Evolutionary conservation across 2,888 invertebrate species (phyloP).

Genomic region (Resseliella maxima): DNA sequence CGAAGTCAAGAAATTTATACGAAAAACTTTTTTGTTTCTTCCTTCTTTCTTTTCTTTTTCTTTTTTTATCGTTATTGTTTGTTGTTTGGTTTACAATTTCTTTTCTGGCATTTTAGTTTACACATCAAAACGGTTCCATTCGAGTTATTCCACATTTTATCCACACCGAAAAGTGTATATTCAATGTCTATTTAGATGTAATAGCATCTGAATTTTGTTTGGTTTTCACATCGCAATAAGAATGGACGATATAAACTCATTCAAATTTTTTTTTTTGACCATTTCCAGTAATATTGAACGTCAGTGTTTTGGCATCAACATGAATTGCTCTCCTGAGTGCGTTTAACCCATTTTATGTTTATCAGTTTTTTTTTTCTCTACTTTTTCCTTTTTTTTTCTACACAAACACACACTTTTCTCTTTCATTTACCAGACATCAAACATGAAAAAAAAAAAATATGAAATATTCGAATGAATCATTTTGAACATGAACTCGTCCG

Average conservation of each 20-base stretch:
- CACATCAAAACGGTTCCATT: slow-evolving; percentile 9
- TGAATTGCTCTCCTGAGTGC: slow-evolving; percentile 34
- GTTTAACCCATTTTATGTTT: slow-evolving; percentile 48
- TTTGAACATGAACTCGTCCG: background rate
- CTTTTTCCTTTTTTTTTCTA: background rate
- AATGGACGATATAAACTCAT: background rate
- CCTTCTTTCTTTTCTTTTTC: background rate
- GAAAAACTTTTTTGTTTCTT: background rate
- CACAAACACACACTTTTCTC: background rate
- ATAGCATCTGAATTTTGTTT: background rate
- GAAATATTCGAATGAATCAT: slow-evolving; percentile 23
- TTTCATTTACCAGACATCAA: background rate
- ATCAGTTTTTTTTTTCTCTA: background rate
- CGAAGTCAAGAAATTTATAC: background rate
- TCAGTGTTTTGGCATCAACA: slow-evolving; percentile 11
- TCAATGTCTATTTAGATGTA: slow-evolving; percentile 23
- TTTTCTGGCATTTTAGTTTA: background rate
- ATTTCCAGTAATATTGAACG: slow-evolving; percentile 8
- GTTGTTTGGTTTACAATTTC: slow-evolving; percentile 19
- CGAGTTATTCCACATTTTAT: slow-evolving; percentile 5
- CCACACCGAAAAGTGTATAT: background rate
- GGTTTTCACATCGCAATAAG: background rate
- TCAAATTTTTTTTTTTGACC: slow-evolving; percentile 20
- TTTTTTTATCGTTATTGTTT: slow-evolving; percentile 28
- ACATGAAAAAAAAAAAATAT: slow-evolving; percentile 49